Percentiles rank a stretch among this genome's conserved stretches.
Conservation (phyloP, 2,797 vertebrate genomes). For the Pteronotus mesoamericanus region DNA sequence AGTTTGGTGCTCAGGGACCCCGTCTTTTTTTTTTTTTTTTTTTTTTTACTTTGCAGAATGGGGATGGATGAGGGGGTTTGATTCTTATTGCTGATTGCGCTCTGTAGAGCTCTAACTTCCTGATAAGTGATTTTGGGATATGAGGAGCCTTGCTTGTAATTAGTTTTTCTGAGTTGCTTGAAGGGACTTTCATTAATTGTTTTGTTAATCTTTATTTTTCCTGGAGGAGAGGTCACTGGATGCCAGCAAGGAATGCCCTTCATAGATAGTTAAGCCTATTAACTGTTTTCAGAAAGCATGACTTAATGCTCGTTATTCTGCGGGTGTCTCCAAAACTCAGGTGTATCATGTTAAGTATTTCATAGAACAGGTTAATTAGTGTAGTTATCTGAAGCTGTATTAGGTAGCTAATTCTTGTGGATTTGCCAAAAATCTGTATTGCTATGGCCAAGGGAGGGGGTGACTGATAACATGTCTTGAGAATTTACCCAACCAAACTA, state of each 20-base stretch:
- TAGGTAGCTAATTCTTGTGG: slow-evolving; percentile 1
- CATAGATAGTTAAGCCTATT: slow-evolving; percentile 22
- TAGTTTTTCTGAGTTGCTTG: slow-evolving; percentile 61
- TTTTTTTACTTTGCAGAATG: neutral
- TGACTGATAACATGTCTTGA: neutral
- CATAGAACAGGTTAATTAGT: slow-evolving; percentile 30
- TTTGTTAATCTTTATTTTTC: slow-evolving; percentile 62
- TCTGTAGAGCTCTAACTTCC: neutral
- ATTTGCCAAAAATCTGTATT: slow-evolving; percentile 11
- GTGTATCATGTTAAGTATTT: slow-evolving; percentile 32
- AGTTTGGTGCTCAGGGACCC: neutral
- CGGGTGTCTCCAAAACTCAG: slow-evolving; percentile 31
- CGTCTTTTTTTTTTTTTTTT: neutral
- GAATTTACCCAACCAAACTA: neutral
- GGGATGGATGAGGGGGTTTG: neutral
- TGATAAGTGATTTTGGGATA: slow-evolving; percentile 25
- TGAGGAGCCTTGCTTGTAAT: slow-evolving; percentile 30
- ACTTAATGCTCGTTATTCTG: slow-evolving; percentile 38
- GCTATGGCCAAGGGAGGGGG: neutral
- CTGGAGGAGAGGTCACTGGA: slow-evolving; percentile 45
- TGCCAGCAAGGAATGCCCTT: neutral
- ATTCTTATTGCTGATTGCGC: neutral
- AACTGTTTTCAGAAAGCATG: slow-evolving; percentile 41
- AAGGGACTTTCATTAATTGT: slow-evolving; percentile 59
- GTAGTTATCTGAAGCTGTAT: neutral